Percentiles rank a stretch among this genome's conserved stretches.
phyloP scores from a whole-genome alignment of 1,140 invertebrate genomes.

The Drosophila sp. region DNA sequence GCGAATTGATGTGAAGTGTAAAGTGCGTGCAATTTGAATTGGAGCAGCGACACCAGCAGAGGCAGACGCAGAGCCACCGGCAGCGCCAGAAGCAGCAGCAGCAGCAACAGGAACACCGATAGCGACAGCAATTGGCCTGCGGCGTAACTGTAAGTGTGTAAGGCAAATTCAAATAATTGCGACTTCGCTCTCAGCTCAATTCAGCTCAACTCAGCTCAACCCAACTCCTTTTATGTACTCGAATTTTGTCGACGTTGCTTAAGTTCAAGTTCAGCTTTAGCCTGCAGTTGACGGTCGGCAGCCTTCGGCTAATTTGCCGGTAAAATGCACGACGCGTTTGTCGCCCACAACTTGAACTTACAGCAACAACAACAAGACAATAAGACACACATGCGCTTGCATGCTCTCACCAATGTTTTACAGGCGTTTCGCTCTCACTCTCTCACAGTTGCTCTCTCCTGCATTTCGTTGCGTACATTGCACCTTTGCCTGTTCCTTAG shows the following conservation, averaged over 20 bases:
- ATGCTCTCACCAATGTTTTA: slow-evolving; percentile 19
- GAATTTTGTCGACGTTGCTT: neutral
- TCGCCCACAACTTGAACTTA: slow-evolving; percentile 57
- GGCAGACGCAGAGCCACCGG: neutral
- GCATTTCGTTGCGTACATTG: slow-evolving; percentile 68
- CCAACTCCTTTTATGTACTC: slow-evolving; percentile 3
- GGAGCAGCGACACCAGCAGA: slow-evolving; percentile 26
- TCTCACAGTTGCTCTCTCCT: slow-evolving; percentile 19
- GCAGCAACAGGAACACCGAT: neutral
- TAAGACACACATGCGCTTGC: neutral
- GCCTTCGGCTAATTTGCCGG: slow-evolving; percentile 38
- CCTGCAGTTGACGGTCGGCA: neutral
- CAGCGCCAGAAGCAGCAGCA: neutral
- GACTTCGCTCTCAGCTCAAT: neutral
- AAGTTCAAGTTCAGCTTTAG: slow-evolving; percentile 48
- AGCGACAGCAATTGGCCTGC: slow-evolving; percentile 4
- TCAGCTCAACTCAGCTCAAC: neutral
- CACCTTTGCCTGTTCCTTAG: slow-evolving; percentile 66
- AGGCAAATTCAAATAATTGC: slow-evolving; percentile 11
- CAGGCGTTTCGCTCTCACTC: slow-evolving; percentile 20
- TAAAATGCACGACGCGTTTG: slow-evolving; percentile 45
- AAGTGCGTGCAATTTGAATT: slow-evolving; percentile 59
- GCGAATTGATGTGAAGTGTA: slow-evolving; percentile 51
- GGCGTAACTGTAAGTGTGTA: slow-evolving; percentile 18
- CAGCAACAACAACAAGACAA: slow-evolving; percentile 22